phyloP scores from a whole-genome alignment of 2,113 vertebrate species.

The Chascanopsetta lugubris region DNA sequence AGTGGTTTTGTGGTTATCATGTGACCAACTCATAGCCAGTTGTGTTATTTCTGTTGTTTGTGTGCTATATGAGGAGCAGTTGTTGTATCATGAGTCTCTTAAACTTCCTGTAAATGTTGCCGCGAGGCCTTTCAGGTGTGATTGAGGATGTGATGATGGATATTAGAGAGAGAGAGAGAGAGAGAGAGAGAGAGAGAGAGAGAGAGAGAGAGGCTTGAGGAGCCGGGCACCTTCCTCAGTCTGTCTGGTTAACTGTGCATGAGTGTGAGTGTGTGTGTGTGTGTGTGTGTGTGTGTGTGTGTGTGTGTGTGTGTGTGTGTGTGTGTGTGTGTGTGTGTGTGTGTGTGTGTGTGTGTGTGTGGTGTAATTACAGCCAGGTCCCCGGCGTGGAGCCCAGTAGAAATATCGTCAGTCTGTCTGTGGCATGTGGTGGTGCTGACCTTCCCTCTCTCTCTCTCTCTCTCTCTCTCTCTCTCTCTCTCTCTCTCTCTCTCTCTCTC shows the following conservation, averaged over 20 bases:
- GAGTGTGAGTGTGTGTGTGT: conserved; percentile 32
- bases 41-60: background rate
- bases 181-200: conserved; percentile 1
- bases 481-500: too few relatives aligned
- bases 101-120: background rate
- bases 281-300: conserved; percentile 35
- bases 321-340: conserved; percentile 32
- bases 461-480: too few relatives aligned
- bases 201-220: conserved; percentile 52
- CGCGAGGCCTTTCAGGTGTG: conserved; percentile 30
- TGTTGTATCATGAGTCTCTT: background rate
- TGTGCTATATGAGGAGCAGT: too few relatives aligned
- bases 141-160: conserved; percentile 35
- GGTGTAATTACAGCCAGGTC: conserved; percentile 79
- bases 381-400: conserved; percentile 76
- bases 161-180: conserved; percentile 43
- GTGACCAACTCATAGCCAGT: background rate
- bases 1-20: background rate
- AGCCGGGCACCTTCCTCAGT: conserved; percentile 57
- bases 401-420: conserved; percentile 81
- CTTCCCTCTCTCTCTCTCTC: conserved; percentile 70
- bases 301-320: conserved; percentile 37
- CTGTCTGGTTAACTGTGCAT: conserved; percentile 55
- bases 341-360: conserved; percentile 48
- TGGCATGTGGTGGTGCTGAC: conserved; percentile 77